Evolutionary conservation across 1,140 invertebrate genomes (phyloP), one percentile per base, ranked within the genome.

Genomic region (Eulimnadia texana): DNA sequence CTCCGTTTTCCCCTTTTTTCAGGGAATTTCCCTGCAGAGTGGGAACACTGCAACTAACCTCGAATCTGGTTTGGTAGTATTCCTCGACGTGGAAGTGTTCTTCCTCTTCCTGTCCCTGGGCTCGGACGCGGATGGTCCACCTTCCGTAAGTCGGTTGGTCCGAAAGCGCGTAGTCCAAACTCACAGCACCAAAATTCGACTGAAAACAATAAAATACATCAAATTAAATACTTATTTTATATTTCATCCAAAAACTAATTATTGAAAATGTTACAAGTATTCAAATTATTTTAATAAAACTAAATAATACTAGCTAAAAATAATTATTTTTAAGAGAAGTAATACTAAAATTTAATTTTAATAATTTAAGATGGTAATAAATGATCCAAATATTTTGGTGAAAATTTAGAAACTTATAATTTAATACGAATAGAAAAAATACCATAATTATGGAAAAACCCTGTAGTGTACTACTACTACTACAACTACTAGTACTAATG

Each of bases 101-200:
- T 69, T 91, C 87, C 71, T 93, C 88, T 50, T 88, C 74, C 73
- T 93, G 87, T 27, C 87, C 85, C 71, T 94, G 84, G 1, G 91
- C 93, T 63, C 88, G 82, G 0, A 95, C 86, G 64, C 84, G 80
- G 61, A 98, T 89, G 13, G 81, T 84, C 93, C 93, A 97, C 67
- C 89, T 84, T 6, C 93, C 93, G 71, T 86, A 94, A 27, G 88
- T 81, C 0, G 93, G 90, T 70, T 94, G 91, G 73, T 93, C 86
- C 0, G 92, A 90, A 13, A 98, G 72, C 67, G 84, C 83, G 73
- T 96, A 97, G 23, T 85, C 82, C 61, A 96, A 75, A 64, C 89
- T 93, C 3, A 97, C 90, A 1, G 92, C 88, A 24, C 93, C 91
- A 69, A 88, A 79, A 76, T 91, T 90, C 25, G 86, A 90, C 80